These are phyloP conservation scores for Pedionomus torquatus DNA, from an alignment of 2,113 vertebrate genomes.

Conservation along the genomic window DNA sequence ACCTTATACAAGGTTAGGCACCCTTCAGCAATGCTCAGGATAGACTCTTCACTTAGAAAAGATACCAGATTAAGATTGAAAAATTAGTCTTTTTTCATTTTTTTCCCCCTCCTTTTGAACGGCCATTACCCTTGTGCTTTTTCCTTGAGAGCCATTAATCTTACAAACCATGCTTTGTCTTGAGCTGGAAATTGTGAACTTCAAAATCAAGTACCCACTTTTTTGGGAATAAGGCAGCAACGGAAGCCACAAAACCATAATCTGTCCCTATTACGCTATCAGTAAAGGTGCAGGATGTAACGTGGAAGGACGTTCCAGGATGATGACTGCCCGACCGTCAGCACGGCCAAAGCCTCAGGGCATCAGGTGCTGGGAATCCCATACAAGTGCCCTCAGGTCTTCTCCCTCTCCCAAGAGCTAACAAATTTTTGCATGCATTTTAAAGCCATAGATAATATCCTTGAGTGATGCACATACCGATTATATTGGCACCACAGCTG, in stretches of 20 bases:
- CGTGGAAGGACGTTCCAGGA: neutral
- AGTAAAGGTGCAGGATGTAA: neutral
- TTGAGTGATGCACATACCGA: neutral
- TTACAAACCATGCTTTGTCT: neutral
- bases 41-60: neutral
- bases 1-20: no score
- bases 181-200: neutral
- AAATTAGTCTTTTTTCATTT: neutral
- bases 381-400: neutral
- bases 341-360: neutral
- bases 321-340: neutral
- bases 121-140: neutral
- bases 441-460: neutral
- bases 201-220: neutral
- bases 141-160: neutral
- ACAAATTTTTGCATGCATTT: neutral
- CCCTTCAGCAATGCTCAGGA: neutral
- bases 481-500: neutral
- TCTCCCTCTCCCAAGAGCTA: neutral
- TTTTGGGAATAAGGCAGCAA: neutral
- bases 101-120: neutral
- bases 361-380: fast-evolving
- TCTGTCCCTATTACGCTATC: neutral
- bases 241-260: neutral
- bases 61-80: neutral